Evolutionary conservation across 2,113 vertebrate species (phyloP).

Genomic region (Podocnemis expansa): DNA sequence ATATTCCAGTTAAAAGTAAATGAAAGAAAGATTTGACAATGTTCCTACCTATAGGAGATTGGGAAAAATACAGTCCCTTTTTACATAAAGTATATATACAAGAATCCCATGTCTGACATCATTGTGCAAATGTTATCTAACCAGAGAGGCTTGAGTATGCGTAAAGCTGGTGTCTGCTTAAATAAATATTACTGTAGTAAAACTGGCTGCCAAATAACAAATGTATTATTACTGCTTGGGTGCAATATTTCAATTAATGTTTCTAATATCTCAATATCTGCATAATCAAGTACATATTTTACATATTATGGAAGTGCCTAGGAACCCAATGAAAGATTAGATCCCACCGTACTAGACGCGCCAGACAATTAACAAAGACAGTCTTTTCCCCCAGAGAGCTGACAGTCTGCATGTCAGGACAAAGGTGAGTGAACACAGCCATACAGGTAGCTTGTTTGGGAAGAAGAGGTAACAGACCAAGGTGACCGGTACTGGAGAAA

Average conservation of each 20-base stretch:
- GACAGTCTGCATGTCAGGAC: not conserved
- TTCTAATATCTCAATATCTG: not conserved
- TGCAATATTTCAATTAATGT: not conserved
- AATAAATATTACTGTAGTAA: not conserved
- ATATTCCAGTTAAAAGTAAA: not conserved
- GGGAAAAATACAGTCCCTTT: not conserved
- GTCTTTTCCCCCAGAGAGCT: not conserved
- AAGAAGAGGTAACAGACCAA: not conserved
- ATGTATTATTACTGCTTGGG: not conserved
- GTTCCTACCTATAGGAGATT: not conserved
- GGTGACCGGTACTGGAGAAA: not conserved
- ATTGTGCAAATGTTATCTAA: not conserved
- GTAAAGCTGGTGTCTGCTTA: not conserved
- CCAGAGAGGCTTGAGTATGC: not conserved
- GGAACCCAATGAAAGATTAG: not conserved
- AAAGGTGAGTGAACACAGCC: not conserved
- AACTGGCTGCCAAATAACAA: fast-evolving
- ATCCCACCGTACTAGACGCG: not conserved
- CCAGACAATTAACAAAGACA: not conserved
- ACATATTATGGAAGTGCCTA: not conserved
- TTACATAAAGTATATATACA: fast-evolving
- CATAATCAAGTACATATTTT: not conserved
- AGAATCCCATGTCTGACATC: not conserved
- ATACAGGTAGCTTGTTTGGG: not conserved
- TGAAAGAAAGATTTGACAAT: not conserved